Evolutionary conservation across 2,888 invertebrate genomes (phyloP).

Genomic region (Meteorus colon): DNA sequence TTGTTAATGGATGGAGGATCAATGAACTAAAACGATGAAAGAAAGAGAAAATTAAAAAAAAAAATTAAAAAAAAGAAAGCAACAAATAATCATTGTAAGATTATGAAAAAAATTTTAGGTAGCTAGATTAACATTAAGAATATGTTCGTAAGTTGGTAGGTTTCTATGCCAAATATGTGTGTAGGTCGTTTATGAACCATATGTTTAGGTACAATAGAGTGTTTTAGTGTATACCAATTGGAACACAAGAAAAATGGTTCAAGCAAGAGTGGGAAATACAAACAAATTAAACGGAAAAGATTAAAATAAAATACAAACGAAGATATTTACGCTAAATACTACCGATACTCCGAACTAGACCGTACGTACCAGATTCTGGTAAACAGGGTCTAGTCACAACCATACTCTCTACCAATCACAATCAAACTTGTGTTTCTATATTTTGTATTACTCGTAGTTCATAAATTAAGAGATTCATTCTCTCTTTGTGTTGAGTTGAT

Average conservation of each 20-base stretch:
- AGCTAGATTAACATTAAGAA: conserved; percentile 52
- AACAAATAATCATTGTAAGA: conserved; percentile 48
- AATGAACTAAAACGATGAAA: conserved; percentile 19
- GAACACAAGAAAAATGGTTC: conserved; percentile 27
- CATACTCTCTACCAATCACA: conserved; percentile 53
- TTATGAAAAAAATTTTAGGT: conserved; percentile 47
- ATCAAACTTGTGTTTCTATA: conserved; percentile 48
- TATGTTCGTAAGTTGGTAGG: conserved; percentile 65
- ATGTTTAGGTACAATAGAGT: conserved; percentile 47
- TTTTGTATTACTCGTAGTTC: conserved; percentile 31
- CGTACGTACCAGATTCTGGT: conserved; percentile 59
- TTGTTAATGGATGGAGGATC: neutral
- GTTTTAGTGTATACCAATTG: conserved; percentile 47
- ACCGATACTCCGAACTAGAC: conserved; percentile 47
- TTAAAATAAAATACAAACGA: conserved; percentile 16
- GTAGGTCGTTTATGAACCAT: conserved; percentile 58
- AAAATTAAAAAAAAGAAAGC: conserved; percentile 15
- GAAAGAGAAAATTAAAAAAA: conserved; percentile 17
- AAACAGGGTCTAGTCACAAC: conserved; percentile 63
- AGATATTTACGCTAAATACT: conserved; percentile 44
- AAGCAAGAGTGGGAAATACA: conserved; percentile 26
- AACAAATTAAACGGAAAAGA: conserved; percentile 27
- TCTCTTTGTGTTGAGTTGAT: neutral
- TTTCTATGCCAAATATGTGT: conserved; percentile 71
- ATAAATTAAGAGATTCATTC: conserved; percentile 1